A percentile compares a stretch with the other conserved stretches of the same genome.
These are phyloP conservation scores for Tapirus terrestris DNA, from an alignment of 2,113 vertebrate genomes.

Conservation along the genomic window DNA sequence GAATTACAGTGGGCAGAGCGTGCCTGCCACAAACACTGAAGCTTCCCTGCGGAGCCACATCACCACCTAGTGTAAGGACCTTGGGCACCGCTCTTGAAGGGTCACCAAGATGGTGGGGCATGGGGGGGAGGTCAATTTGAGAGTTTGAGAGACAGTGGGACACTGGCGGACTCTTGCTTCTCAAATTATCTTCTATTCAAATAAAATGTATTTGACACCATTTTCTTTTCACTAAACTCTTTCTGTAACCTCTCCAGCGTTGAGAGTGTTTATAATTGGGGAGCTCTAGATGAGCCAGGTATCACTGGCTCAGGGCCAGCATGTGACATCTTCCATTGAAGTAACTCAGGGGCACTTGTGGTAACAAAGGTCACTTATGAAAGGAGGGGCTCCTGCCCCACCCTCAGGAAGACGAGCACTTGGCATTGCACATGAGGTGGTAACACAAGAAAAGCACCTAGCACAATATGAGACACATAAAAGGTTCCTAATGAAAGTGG, in stretches of 20 bases:
- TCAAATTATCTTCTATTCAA: not conserved
- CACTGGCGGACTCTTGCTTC: not conserved
- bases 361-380: not conserved
- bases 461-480: accelerated
- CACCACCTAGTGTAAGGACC: not conserved
- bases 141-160: not conserved
- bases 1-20: not conserved
- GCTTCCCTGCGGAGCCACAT: not conserved
- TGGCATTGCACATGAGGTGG: not conserved
- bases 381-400: not conserved
- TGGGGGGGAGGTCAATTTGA: accelerated
- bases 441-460: too few relatives aligned
- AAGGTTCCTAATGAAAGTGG: not conserved
- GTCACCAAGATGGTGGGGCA: not conserved
- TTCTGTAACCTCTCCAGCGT: not conserved
- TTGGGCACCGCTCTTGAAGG: not conserved
- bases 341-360: not conserved
- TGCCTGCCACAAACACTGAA: not conserved
- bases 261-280: too few relatives aligned
- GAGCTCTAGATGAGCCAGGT: not conserved
- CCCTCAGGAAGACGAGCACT: accelerated
- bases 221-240: not conserved
- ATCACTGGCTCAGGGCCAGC: not conserved
- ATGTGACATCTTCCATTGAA: not conserved
- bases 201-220: not conserved